Base-by-base conservation (phyloP, 1,140 invertebrate species). In the Apocrypta bakeri region DNA sequence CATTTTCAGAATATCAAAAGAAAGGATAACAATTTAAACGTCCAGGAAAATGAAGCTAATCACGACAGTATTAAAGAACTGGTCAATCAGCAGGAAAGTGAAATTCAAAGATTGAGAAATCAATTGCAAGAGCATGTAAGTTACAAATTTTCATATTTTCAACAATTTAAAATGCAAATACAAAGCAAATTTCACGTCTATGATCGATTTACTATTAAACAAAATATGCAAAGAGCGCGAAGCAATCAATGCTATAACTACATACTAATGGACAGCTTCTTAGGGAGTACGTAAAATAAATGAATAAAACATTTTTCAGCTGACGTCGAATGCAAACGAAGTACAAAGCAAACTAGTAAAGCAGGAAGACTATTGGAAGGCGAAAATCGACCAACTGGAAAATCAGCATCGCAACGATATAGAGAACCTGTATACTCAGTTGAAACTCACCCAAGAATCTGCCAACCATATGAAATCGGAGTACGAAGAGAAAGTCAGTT, bases 331-430 rank as follows among this genome's bases (percentile, higher is more conserved):
- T 79, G 78, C 93, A 84, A 87, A 90, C 87, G 87, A 88, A 88
- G 82, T 92, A 86, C 87, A 89, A 88, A 78, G 84, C 81, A 89
- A 92, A 88, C 79, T 92, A 24, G 77, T 88, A 3, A 66, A 84
- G 0, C 92, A 93, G 84, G 92, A 93, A 81, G 86, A 88, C 74
- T 88, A 89, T 82, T 93, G 92, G 92, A 89, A 87, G 40, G 79
- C 85, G 0, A 92, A 91, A 82, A 86, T 93, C 29, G 87, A 92
- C 72, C 85, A 89, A 9, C 64, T 93, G 7, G 91, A 93, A 81
- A 81, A 81, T 17, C 88, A 91, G n/a, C 89, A 92, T 84, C 86
- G 80, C 7, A 79, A 83, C 11, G 90, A 91, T 71, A 90, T 92
- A 7, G 89, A 92, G 9, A 90, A 88, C 79, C 74, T 92, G 2